These are phyloP conservation scores for Pampus argenteus DNA, from an alignment of 2,797 vertebrate genomes.

Conservation along the genomic window DNA sequence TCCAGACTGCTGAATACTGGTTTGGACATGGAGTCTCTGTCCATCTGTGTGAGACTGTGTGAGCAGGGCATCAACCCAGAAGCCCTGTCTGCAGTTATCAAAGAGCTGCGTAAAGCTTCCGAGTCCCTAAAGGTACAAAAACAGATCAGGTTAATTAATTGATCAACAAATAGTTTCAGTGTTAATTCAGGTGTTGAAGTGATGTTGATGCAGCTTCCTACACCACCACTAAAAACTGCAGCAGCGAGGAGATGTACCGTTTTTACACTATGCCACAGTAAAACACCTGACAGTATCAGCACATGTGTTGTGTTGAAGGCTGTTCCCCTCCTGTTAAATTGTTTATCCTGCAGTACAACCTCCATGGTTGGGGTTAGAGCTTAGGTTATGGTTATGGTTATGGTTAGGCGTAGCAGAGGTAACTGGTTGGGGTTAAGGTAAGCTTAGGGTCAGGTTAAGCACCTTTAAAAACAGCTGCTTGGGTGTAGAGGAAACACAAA, in stretches of 20 bases:
- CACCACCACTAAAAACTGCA: background rate
- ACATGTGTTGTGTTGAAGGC: too few relatives aligned
- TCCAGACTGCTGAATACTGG: conserved; percentile 97
- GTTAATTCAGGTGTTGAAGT: background rate
- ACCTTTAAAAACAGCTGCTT: too few relatives aligned
- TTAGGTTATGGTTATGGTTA: too few relatives aligned
- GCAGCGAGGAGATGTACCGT: background rate
- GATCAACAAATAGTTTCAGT: background rate
- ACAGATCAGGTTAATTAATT: background rate
- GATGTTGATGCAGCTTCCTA: background rate
- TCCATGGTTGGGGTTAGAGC: too few relatives aligned
- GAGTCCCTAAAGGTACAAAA: conserved; percentile 92
- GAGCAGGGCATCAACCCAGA: conserved; percentile 99
- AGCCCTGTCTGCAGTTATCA: conserved; percentile 96
- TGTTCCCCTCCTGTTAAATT: too few relatives aligned
- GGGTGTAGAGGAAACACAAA: too few relatives aligned
- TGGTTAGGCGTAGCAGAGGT: too few relatives aligned
- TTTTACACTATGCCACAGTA: too few relatives aligned
- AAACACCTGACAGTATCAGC: too few relatives aligned
- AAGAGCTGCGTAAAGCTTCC: conserved; percentile 94
- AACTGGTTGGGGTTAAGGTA: too few relatives aligned
- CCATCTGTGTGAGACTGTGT: conserved; percentile 97
- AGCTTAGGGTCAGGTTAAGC: too few relatives aligned
- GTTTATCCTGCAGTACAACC: too few relatives aligned
- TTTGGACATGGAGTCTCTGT: conserved; percentile 96